These are phyloP conservation scores for Stenodema calcarata DNA, from an alignment of 2,888 invertebrate species.

Conservation along the genomic window DNA sequence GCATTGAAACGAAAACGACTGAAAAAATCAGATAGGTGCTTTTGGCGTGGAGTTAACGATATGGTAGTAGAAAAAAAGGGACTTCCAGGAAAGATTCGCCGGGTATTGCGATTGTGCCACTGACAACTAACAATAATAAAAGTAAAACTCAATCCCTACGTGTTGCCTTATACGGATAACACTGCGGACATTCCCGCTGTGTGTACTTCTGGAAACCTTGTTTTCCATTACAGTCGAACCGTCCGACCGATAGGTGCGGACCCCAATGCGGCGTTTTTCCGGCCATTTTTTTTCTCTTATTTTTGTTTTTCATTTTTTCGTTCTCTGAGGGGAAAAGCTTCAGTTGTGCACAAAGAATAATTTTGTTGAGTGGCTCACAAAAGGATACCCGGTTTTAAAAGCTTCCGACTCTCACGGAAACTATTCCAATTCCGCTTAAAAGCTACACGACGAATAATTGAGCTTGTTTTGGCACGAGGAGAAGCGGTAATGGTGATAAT, in stretches of 20 bases:
- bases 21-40: too few species aligned
- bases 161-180: too few species aligned
- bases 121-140: too few species aligned
- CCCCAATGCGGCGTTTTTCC: neutral
- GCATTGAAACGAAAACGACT: too few species aligned
- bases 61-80: too few species aligned
- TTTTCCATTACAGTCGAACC: neutral
- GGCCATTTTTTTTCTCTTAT: neutral
- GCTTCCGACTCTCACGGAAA: neutral
- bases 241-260: neutral
- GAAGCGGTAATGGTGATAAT: neutral
- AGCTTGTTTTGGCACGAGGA: slow-evolving; percentile 9
- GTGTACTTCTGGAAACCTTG: too few species aligned
- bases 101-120: too few species aligned
- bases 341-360: neutral
- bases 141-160: too few species aligned
- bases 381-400: neutral
- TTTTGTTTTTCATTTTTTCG: too few species aligned
- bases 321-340: neutral
- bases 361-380: neutral
- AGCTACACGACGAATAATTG: slow-evolving; percentile 15
- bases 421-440: slow-evolving; percentile 6
- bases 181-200: too few species aligned
- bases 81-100: too few species aligned
- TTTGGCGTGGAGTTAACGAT: too few species aligned